These are phyloP conservation scores for Chamaea fasciata DNA, from an alignment of 2,113 vertebrate species.

Conservation along the genomic window DNA sequence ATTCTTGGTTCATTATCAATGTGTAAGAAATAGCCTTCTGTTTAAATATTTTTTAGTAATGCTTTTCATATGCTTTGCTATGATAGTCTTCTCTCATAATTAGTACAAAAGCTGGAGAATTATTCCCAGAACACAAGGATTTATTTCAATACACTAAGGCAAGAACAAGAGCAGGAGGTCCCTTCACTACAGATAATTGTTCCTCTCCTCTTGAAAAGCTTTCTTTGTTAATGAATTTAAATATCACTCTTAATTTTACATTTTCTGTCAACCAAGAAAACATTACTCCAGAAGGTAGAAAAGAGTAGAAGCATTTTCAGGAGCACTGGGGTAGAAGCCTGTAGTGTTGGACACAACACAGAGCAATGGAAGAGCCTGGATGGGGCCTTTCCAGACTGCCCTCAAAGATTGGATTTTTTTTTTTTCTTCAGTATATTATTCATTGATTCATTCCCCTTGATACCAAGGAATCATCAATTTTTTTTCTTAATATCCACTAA, in stretches of 20 bases:
- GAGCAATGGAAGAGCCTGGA: neutral
- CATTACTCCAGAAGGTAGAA: neutral
- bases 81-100: neutral
- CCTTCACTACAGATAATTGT: neutral
- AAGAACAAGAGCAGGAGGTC: neutral
- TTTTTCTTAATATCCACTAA: neutral
- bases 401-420: neutral
- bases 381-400: neutral
- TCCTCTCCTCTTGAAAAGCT: neutral
- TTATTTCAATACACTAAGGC: neutral
- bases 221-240: neutral
- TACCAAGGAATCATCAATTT: neutral
- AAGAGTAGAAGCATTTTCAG: neutral
- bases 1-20: neutral
- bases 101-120: neutral
- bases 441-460: neutral
- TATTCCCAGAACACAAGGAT: neutral
- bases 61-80: neutral
- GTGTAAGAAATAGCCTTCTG: neutral
- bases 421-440: neutral
- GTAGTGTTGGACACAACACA: neutral
- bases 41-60: neutral
- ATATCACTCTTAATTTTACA: neutral
- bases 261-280: neutral
- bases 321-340: neutral